Percentiles rank a stretch among this genome's conserved stretches.
phyloP scores from a whole-genome alignment of 2,113 vertebrate genomes.

The Noctilio leporinus region DNA sequence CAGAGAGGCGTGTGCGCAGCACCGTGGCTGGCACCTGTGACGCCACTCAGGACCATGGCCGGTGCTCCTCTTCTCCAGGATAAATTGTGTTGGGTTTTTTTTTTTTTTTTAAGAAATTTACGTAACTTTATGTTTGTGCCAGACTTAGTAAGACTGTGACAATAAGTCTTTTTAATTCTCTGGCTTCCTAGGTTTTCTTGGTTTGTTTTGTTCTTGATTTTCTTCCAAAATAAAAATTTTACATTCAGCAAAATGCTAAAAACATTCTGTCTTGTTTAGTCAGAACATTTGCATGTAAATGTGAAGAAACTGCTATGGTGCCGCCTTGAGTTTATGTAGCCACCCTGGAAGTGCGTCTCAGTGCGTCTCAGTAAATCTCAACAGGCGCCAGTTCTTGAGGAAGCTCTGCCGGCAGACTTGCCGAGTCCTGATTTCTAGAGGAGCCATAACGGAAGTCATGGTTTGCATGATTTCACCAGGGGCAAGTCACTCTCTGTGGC shows the following conservation, averaged over 20 bases:
- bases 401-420: not conserved
- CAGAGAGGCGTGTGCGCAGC: not conserved
- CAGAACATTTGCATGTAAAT: not conserved
- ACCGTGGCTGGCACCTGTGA: not conserved
- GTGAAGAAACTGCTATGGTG: not conserved
- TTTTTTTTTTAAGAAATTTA: not conserved
- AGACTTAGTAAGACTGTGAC: not conserved
- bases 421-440: not conserved
- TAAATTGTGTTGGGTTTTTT: not conserved
- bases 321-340: not conserved
- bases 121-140: not conserved
- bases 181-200: not conserved
- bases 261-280: not conserved
- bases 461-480: not conserved
- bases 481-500: not conserved
- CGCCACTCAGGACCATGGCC: not conserved
- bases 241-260: not conserved
- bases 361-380: not conserved
- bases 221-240: conserved; percentile 11
- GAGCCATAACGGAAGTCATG: not conserved
- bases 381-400: not conserved
- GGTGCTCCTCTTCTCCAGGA: not conserved
- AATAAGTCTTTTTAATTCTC: not conserved
- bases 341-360: not conserved
- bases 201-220: not conserved